These are phyloP conservation scores for Coronaproctus castanopsis DNA, from an alignment of 2,888 invertebrate genomes.

Conservation along the genomic window DNA sequence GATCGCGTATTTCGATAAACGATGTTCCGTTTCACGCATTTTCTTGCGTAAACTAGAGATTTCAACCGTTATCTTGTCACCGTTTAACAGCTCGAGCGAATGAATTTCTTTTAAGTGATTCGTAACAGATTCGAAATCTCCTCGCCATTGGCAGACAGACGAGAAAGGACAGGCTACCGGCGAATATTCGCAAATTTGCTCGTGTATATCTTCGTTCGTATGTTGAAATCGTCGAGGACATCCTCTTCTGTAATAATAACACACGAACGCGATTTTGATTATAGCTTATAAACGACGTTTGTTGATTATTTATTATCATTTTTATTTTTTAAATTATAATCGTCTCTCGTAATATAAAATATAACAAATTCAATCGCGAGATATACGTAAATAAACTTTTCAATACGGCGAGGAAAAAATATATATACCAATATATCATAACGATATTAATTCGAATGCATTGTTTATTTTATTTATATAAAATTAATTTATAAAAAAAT, in stretches of 20 bases:
- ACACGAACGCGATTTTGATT: too few species aligned
- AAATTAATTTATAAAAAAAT: too few species aligned
- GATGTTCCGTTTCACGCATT: slow-evolving; percentile 13
- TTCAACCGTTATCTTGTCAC: slow-evolving; percentile 14
- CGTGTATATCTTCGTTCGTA: background rate
- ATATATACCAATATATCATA: too few species aligned
- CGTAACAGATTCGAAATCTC: slow-evolving; percentile 9
- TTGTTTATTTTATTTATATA: too few species aligned
- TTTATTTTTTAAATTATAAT: too few species aligned
- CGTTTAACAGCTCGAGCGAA: slow-evolving; percentile 12
- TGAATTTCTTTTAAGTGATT: slow-evolving; percentile 14
- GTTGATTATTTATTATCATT: too few species aligned
- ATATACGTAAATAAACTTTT: too few species aligned
- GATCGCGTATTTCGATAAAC: slow-evolving; percentile 13
- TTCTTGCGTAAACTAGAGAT: slow-evolving; percentile 15
- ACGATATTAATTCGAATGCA: too few species aligned
- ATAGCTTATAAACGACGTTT: too few species aligned
- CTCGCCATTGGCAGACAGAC: slow-evolving; percentile 13
- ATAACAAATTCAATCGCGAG: too few species aligned
- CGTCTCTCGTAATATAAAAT: too few species aligned
- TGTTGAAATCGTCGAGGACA: background rate
- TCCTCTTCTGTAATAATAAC: background rate
- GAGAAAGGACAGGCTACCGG: slow-evolving; percentile 10
- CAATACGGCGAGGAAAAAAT: too few species aligned
- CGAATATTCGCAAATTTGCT: slow-evolving; percentile 10